These are phyloP conservation scores for Polyommatus icarus DNA, from an alignment of 2,888 invertebrate genomes.

Conservation along the genomic window DNA sequence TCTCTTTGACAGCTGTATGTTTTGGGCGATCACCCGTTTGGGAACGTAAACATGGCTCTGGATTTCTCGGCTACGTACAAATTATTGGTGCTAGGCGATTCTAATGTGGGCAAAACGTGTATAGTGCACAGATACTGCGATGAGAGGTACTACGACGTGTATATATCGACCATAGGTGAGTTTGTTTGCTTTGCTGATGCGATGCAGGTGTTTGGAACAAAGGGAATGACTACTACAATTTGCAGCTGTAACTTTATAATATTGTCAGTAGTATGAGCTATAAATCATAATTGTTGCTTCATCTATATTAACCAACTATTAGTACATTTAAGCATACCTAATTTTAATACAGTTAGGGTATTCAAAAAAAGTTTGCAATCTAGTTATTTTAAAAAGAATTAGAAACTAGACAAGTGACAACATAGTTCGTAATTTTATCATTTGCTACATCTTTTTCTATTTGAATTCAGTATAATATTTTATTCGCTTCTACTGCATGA, in stretches of 20 bases:
- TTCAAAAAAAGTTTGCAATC: too few relatives aligned
- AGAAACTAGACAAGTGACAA: too few relatives aligned
- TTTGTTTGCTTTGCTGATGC: constrained; percentile 51
- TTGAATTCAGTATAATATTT: too few relatives aligned
- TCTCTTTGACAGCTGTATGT: constrained; percentile 78
- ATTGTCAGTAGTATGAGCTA: neutral
- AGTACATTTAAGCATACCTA: too few relatives aligned
- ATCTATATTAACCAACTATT: too few relatives aligned
- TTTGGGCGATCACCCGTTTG: constrained; percentile 68
- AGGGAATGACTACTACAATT: constrained; percentile 40
- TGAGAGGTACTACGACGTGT: constrained; percentile 93
- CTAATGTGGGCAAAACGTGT: constrained; percentile 94
- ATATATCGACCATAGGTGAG: constrained; percentile 94
- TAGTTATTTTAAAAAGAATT: too few relatives aligned
- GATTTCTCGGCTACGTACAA: constrained; percentile 94
- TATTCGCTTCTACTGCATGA: neutral
- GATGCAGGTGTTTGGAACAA: constrained; percentile 39
- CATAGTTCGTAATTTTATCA: too few relatives aligned
- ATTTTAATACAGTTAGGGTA: too few relatives aligned
- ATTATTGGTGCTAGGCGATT: constrained; percentile 91
- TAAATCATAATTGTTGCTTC: too few relatives aligned
- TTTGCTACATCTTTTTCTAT: too few relatives aligned
- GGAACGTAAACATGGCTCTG: constrained; percentile 85
- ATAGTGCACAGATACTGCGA: constrained; percentile 94
- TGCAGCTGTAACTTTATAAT: neutral